phyloP scores from a whole-genome alignment of 2,888 invertebrate species.

The Drosophila mettleri region DNA sequence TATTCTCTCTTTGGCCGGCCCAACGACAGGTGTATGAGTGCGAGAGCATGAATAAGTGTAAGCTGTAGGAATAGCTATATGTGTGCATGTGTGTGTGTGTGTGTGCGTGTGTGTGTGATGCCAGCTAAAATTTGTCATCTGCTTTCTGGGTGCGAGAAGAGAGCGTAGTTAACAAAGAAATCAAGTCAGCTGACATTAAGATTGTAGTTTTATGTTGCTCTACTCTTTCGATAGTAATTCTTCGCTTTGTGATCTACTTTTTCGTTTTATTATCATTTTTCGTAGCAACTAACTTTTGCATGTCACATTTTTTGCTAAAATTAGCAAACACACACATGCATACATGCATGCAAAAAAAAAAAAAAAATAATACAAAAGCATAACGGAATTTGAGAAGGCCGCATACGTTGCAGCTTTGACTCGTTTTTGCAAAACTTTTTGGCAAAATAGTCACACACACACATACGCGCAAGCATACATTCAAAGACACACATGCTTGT shows the following conservation, averaged over 20 bases:
- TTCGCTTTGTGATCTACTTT: conserved; percentile 8
- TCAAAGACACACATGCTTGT: conserved; percentile 3
- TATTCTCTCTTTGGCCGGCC: conserved; percentile 15
- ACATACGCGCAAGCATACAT: neutral
- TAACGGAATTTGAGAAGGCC: conserved; percentile 75
- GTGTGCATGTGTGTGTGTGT: conserved; percentile 2
- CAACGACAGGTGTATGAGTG: conserved; percentile 51
- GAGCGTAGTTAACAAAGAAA: conserved; percentile 32
- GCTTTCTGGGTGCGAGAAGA: neutral
- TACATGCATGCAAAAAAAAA: conserved; percentile 20
- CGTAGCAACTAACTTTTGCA: conserved; percentile 45
- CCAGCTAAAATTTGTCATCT: conserved; percentile 12
- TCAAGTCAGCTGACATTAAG: conserved; percentile 73
- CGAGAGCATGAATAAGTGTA: conserved; percentile 21
- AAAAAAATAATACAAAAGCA: too few species aligned
- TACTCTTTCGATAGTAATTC: neutral
- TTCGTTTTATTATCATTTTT: conserved; percentile 53
- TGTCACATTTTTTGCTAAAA: conserved; percentile 50
- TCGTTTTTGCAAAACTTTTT: conserved; percentile 40
- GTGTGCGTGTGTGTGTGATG: conserved; percentile 6
- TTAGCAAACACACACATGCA: conserved; percentile 43
- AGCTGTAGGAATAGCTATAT: neutral
- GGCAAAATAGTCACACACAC: conserved; percentile 18
- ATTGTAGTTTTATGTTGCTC: conserved; percentile 39
- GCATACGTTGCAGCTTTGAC: conserved; percentile 59